Evolutionary conservation across 1,140 invertebrate species (phyloP).

Genomic region (Solenopsis fugax): DNA sequence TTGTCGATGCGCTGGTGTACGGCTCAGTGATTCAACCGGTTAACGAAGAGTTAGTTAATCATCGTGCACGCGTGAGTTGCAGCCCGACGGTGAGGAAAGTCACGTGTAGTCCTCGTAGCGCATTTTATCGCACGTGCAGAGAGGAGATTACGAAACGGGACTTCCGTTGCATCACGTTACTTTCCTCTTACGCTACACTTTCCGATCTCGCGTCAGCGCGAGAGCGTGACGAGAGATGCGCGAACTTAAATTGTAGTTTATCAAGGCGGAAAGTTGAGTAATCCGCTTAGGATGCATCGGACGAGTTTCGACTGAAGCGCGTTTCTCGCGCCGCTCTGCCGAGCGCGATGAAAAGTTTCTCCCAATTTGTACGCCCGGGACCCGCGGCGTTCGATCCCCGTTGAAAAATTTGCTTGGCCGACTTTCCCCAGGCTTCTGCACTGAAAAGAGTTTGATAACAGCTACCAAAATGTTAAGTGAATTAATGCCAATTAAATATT

Average conservation of each 20-base stretch:
- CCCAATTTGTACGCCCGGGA: slow-evolving; percentile 29
- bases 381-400: slow-evolving; percentile 1
- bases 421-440: neutral
- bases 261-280: slow-evolving; percentile 68
- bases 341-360: slow-evolving; percentile 46
- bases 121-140: neutral
- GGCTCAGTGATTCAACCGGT: slow-evolving; percentile 7
- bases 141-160: neutral
- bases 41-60: slow-evolving; percentile 34
- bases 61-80: neutral
- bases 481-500: too few species aligned
- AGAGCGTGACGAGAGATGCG: slow-evolving; percentile 29
- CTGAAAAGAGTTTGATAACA: too few species aligned
- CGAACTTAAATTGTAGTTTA: slow-evolving; percentile 67
- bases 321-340: slow-evolving; percentile 39
- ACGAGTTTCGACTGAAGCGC: slow-evolving; percentile 56
- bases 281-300: slow-evolving; percentile 55
- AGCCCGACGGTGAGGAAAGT: neutral
- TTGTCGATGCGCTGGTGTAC: neutral
- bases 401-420: slow-evolving; percentile 58
- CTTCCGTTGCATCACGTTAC: slow-evolving; percentile 19
- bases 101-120: neutral
- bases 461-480: too few species aligned
- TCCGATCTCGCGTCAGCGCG: neutral
- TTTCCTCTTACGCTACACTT: slow-evolving; percentile 15